These are phyloP conservation scores for Lineus longissimus DNA, from an alignment of 1,140 invertebrate species.

Conservation along the genomic window DNA sequence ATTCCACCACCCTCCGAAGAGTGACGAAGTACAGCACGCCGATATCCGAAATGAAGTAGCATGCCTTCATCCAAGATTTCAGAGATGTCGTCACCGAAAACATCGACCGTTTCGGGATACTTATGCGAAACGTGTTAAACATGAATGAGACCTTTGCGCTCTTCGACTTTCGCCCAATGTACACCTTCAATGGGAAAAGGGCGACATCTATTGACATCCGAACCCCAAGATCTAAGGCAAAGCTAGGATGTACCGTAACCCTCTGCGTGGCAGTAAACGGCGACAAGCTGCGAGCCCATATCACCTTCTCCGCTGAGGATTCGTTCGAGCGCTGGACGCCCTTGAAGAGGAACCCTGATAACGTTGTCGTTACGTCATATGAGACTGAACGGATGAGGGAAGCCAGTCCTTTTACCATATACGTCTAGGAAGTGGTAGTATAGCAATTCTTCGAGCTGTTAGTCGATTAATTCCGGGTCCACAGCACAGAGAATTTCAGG, in stretches of 20 bases:
- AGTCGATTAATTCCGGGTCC: not conserved
- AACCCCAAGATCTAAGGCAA: not conserved
- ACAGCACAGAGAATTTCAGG: not conserved
- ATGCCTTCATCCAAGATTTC: not conserved
- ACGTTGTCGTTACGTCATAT: not conserved
- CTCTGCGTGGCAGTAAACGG: too few species aligned
- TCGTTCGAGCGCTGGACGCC: not conserved
- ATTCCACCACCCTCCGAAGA: not conserved
- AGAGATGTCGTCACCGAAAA: not conserved
- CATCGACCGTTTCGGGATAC: not conserved
- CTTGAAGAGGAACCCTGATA: not conserved
- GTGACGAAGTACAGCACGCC: not conserved
- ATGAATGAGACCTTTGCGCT: not conserved
- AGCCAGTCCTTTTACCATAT: not conserved
- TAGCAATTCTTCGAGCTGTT: not conserved
- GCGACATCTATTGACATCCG: not conserved
- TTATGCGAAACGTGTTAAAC: not conserved
- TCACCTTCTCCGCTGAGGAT: not conserved
- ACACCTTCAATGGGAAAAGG: too few species aligned
- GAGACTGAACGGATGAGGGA: not conserved
- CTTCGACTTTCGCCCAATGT: too few species aligned
- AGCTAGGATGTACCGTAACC: not conserved
- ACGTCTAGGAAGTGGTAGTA: not conserved
- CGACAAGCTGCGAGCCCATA: not conserved
- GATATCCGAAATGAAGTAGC: not conserved